Evolutionary conservation across 2,797 vertebrate genomes (phyloP), one percentile per base, ranked within the genome.

Genomic region (Malacoctenus gilli): DNA sequence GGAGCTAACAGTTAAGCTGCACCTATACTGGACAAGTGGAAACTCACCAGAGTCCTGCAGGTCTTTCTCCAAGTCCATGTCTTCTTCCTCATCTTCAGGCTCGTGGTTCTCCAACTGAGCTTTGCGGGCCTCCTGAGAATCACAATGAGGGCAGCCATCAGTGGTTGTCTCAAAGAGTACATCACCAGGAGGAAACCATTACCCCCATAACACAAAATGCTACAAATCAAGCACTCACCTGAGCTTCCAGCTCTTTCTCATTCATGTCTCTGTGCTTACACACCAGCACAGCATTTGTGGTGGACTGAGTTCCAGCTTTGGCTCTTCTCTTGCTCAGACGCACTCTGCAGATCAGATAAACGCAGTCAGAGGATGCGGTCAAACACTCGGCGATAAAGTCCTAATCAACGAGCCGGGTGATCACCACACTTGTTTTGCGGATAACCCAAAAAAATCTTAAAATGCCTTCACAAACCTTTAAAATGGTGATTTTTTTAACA

Each of bases 211-310:
- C n/a, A n/a, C n/a, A n/a, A n/a, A n/a, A n/a, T n/a, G n/a, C n/a
- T n/a, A n/a, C n/a, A n/a, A n/a, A n/a, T n/a, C n/a, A n/a, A n/a
- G 18, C 4, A 35, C 44, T 71, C 61, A 97, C 96, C 94, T 98
- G 96, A 1, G 96, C 95, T 77, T 98, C 96, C 19, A 98, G 84
- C 66, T 98, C 95, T 63, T 98, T 98, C 89, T 98, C 96, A 1
- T 98, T 98, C 95, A 98, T 98, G 13, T 98, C 95, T 55, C 96
- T 91, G 89, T 98, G 96, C 74, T 96, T 97, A 72, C 96, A 96
- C 80, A 97, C 95, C 83, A 98, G 91, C 81, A 98, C 89, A 0
- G 96, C 95, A 0, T 98, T 98, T 44, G 95, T 97, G 57, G 94
- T 96, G 0, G 95, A 96, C 90, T 95, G 95, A 2, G 95, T 94